These are phyloP conservation scores for Unio delphinus DNA, from an alignment of 2,888 invertebrate genomes.

Conservation along the genomic window DNA sequence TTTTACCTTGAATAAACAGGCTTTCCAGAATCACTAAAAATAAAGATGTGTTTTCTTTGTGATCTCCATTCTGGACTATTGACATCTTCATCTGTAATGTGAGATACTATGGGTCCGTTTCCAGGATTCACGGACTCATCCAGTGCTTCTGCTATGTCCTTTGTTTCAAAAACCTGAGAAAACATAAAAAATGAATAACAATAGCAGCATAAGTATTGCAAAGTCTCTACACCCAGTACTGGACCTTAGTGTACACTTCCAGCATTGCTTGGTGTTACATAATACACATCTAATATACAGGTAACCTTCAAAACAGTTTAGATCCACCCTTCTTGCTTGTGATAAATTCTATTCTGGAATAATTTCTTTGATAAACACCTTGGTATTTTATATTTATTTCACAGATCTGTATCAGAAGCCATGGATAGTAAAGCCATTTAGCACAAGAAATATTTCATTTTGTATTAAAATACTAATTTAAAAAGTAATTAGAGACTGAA, in stretches of 20 bases:
- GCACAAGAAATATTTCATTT: no score
- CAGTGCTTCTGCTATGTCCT: slow-evolving; percentile 25
- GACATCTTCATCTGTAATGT: slow-evolving; percentile 61
- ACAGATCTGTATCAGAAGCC: no score
- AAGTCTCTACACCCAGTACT: not conserved
- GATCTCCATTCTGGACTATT: slow-evolving; percentile 79
- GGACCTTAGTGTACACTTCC: not conserved
- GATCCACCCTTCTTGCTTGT: no score
- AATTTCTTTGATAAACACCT: no score
- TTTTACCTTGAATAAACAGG: slow-evolving; percentile 91
- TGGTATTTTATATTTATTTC: no score
- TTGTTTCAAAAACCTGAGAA: slow-evolving; percentile 19
- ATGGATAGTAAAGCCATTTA: no score
- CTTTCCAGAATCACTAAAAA: slow-evolving; percentile 95
- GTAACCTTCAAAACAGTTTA: no score
- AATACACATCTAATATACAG: not conserved
- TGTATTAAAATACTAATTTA: no score
- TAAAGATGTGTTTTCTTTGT: slow-evolving; percentile 92
- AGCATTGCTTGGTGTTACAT: not conserved
- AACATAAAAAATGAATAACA: not conserved
- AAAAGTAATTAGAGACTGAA: no score
- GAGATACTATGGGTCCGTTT: slow-evolving; percentile 3
- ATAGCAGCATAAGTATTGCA: not conserved
- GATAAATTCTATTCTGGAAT: no score
- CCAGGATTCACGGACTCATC: slow-evolving; percentile 6